Base-by-base conservation (phyloP, 2,113 vertebrate species). In the Gracilinanus agilis region DNA sequence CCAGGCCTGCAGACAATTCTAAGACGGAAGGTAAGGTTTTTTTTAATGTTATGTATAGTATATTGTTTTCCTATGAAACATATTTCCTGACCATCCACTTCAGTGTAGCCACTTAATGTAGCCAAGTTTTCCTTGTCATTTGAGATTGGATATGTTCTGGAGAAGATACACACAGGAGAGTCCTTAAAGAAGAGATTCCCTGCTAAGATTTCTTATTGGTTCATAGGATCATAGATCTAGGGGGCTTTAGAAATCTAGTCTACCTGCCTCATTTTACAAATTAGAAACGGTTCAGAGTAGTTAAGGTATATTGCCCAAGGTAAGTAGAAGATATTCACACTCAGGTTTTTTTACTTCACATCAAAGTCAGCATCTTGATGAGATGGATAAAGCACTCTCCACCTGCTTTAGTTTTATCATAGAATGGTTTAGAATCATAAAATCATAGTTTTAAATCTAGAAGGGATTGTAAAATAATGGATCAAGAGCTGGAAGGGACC, bases 131-230 rank as follows among this genome's bases (percentile, higher is more conserved):
- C 5, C 49, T 95, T 58, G 92, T 58, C 21, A 13, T 53, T 44
- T 92, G n/a, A 67, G 24, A 23, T n/a, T 67, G 13, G 34, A 13
- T 94, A 25, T 95, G 21, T 90, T 94, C 83, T 49, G 88, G 91
- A 92, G 54, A 93, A 40, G 93, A 56, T 96, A 90, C 91, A 96
- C 92, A 92, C 24, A 90, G 44, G 19, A 90, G 55, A 83, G n/a
- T 90, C 53, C 94, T 96, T 24, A 93, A 19, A 34, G 61, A n/a
- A n/a, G 34, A 75, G 12, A 75, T n/a, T 75, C 13, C 29, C 61
- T 49, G 49, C 2, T 75, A 75, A 75, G 29, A 75, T 75, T 75
- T 75, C 61, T n/a, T 75, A 34, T 5, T 12, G n/a, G 16, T 21
- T 83, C 21, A 83, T 83, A 83, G 16, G 34, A 67, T n/a, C 67